Evolutionary conservation across 2,797 vertebrate genomes (phyloP).

Genomic region (Linurgus olivaceus): DNA sequence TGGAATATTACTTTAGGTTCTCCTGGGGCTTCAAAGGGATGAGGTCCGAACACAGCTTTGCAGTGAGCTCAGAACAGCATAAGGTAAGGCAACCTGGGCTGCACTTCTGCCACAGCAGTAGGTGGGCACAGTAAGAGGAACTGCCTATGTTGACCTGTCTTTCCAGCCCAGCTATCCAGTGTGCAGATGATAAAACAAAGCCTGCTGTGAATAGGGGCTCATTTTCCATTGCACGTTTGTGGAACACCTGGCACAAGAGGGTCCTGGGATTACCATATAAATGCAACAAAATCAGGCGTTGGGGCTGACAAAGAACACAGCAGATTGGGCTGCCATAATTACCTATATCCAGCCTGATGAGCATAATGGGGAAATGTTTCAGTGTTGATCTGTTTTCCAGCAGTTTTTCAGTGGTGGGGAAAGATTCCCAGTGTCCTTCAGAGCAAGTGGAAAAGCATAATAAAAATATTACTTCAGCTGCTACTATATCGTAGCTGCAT

Average conservation of each 20-base stretch:
- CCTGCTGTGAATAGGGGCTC: fast-evolving
- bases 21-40: background rate
- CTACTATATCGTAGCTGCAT: background rate
- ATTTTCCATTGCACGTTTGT: background rate
- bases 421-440: background rate
- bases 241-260: background rate
- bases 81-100: background rate
- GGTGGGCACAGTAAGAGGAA: background rate
- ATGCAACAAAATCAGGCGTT: background rate
- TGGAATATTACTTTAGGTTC: background rate
- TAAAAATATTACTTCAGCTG: background rate
- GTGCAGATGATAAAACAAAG: background rate
- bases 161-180: background rate
- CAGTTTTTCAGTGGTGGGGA: background rate
- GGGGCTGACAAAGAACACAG: background rate
- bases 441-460: background rate
- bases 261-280: background rate
- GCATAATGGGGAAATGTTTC: background rate
- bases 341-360: background rate
- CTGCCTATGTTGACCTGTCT: fast-evolving
- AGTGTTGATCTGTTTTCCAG: background rate
- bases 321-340: background rate
- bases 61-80: background rate
- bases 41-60: fast-evolving
- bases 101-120: background rate